These are phyloP conservation scores for Drosophila anomelani DNA, from an alignment of 2,888 invertebrate species.

Conservation along the genomic window DNA sequence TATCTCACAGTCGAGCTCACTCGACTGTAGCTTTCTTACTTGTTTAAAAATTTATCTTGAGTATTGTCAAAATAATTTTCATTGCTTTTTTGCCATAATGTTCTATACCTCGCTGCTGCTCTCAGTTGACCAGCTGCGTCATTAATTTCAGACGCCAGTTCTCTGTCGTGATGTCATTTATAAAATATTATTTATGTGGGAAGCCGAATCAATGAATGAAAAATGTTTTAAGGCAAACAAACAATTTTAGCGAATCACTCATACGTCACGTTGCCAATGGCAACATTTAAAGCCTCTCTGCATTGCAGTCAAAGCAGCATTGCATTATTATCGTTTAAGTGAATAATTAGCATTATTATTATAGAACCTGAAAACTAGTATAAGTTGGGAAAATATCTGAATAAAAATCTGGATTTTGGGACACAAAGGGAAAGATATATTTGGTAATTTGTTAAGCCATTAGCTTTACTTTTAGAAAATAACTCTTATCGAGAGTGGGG, in stretches of 20 bases:
- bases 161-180: background rate
- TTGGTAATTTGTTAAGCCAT: conserved; percentile 11
- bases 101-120: background rate
- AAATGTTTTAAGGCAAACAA: background rate
- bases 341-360: background rate
- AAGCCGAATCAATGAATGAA: background rate
- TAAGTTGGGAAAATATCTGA: background rate
- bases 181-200: conserved; percentile 3
- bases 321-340: background rate
- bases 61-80: background rate
- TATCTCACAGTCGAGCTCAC: too few relatives aligned
- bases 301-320: background rate
- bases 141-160: too few relatives aligned
- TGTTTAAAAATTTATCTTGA: too few relatives aligned
- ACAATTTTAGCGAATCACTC: conserved; percentile 1
- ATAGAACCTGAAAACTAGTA: too few relatives aligned
- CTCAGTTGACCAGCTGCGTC: background rate
- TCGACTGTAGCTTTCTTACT: too few relatives aligned
- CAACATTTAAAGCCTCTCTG: background rate
- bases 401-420: background rate
- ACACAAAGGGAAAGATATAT: background rate
- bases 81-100: background rate
- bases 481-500: conserved; percentile 22
- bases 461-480: conserved; percentile 14
- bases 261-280: conserved; percentile 2